phyloP scores from a whole-genome alignment of 2,888 invertebrate species.

The Rotaria sp. region DNA sequence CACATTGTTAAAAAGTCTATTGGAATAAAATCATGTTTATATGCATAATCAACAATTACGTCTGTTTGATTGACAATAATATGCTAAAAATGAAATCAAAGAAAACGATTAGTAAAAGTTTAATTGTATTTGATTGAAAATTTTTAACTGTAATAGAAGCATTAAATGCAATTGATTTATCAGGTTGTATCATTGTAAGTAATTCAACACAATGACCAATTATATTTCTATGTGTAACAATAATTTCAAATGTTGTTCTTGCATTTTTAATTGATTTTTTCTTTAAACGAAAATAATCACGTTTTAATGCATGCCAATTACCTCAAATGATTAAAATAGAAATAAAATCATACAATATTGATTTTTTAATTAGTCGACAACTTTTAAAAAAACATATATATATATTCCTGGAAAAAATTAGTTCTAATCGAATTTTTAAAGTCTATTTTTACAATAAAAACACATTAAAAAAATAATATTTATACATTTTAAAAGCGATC shows the following conservation, averaged over 20 bases:
- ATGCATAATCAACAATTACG: constrained; percentile 7
- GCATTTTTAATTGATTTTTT: background rate
- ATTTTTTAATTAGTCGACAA: too few relatives aligned
- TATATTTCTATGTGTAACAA: constrained; percentile 1
- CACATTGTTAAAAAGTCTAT: background rate
- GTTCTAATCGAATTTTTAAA: too few relatives aligned
- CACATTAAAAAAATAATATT: too few relatives aligned
- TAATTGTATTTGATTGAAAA: background rate
- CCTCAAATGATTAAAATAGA: background rate
- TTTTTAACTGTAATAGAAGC: constrained; percentile 4
- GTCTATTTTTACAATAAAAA: too few relatives aligned
- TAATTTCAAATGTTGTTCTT: constrained; percentile 2
- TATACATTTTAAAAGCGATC: too few relatives aligned
- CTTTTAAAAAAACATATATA: background rate
- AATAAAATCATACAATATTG: too few relatives aligned
- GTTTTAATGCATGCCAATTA: constrained; percentile 24
- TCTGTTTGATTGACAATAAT: background rate
- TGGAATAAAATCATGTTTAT: constrained; percentile 15
- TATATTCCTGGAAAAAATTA: too few relatives aligned
- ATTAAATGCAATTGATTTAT: constrained; percentile 17
- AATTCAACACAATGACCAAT: constrained; percentile 25
- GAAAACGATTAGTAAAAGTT: too few relatives aligned
- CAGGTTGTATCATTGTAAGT: constrained; percentile 17
- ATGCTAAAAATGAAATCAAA: background rate
- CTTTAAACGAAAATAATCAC: constrained; percentile 20